Conservation (phyloP, 2,888 invertebrate genomes). For the Sialis fuliginosa region DNA sequence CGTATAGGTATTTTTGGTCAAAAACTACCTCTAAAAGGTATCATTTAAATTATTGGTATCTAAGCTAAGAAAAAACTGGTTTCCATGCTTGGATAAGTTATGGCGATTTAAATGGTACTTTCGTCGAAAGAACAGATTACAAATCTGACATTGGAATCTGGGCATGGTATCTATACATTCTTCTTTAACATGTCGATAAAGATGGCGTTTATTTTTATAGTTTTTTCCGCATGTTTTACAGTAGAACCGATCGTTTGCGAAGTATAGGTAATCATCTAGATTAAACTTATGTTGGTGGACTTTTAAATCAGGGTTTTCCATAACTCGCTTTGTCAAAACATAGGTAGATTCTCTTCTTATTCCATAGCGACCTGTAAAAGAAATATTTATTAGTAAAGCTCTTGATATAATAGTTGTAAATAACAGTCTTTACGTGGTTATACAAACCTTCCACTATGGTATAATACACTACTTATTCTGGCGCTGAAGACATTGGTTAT, state of each 20-base stretch:
- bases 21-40: too few species aligned
- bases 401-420: too few species aligned
- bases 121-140: slow-evolving; percentile 29
- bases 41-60: too few species aligned
- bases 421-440: too few species aligned
- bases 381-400: too few species aligned
- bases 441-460: too few species aligned
- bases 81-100: slow-evolving; percentile 24
- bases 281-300: slow-evolving; percentile 9
- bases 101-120: slow-evolving; percentile 32
- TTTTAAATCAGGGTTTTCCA: too few species aligned
- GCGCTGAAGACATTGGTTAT: too few species aligned
- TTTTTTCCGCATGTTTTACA: slow-evolving; percentile 37
- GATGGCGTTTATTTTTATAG: slow-evolving; percentile 39
- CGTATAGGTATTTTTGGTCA: not conserved
- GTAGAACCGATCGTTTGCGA: slow-evolving; percentile 24
- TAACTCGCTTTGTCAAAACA: too few species aligned
- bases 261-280: slow-evolving; percentile 13
- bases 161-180: slow-evolving; percentile 32
- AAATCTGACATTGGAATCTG: slow-evolving; percentile 30
- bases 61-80: not conserved
- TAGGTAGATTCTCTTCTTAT: too few species aligned
- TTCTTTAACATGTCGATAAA: slow-evolving; percentile 28
- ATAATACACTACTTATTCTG: too few species aligned
- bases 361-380: too few species aligned